Conservation (phyloP, 2,797 vertebrate species). For the Gobio occitaniae region DNA sequence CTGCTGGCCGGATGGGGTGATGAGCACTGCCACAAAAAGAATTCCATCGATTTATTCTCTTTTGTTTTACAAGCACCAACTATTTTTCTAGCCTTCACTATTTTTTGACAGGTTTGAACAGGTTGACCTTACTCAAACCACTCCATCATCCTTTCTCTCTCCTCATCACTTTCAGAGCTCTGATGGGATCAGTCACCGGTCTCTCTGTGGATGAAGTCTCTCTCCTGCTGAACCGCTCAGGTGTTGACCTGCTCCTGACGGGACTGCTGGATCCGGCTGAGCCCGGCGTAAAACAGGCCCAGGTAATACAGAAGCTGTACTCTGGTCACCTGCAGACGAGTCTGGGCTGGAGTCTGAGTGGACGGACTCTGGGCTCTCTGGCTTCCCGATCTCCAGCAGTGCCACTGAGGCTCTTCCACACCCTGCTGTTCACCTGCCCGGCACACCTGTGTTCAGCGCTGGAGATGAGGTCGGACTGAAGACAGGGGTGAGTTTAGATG, state of each 20-base stretch:
- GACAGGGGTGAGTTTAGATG: conserved; percentile 21
- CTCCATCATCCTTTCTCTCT: conserved; percentile 32
- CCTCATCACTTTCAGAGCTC: conserved; percentile 61
- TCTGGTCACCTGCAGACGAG: conserved; percentile 55
- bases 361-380: conserved; percentile 66
- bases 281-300: conserved; percentile 61
- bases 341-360: conserved; percentile 75
- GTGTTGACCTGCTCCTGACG: conserved; percentile 74
- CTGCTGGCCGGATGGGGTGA: conserved; percentile 25
- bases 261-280: conserved; percentile 61
- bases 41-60: neutral
- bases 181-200: conserved; percentile 69
- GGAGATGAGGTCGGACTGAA: conserved; percentile 88
- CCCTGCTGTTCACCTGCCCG: conserved; percentile 86
- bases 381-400: conserved; percentile 52
- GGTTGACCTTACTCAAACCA: neutral
- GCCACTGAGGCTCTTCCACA: conserved; percentile 80
- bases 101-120: neutral
- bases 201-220: conserved; percentile 35
- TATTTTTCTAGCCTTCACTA: neutral
- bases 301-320: conserved; percentile 45
- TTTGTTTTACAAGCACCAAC: neutral
- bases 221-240: conserved; percentile 68
- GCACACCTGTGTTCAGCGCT: conserved; percentile 86
- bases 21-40: neutral